Base-by-base conservation (phyloP, 2,797 vertebrate genomes). In the Danio kyathit region DNA sequence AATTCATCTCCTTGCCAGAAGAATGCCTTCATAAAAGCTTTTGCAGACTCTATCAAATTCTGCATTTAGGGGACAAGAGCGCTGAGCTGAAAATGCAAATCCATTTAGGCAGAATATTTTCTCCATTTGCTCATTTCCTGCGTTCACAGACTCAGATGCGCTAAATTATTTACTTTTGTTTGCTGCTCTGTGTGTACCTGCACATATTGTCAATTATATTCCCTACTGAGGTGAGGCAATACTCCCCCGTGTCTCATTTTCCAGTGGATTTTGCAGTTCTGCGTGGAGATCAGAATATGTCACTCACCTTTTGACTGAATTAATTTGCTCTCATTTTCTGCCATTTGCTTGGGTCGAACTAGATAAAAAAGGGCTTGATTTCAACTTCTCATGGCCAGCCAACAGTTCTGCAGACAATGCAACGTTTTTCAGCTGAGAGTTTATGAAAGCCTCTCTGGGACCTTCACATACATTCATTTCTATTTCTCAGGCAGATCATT, bases 51-150 rank as follows among this genome's bases (percentile, higher is more conserved):
- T 87, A 84, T 89, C 91, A 89, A 89, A 87, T 85, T 78, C 88
- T 85, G 88, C 90, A 88, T 88, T 91, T 88, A 88, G 81, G 66
- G 84, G 83, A 84, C 87, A 88, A 82, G 87, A 85, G 87, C 86
- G 73, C 91, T 89, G 89, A 90, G 57, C 29, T 88, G 88, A 90
- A 88, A 90, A 91, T 88, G 89, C 87, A 88, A 93, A 91, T 88
- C 85, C 78, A 89, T 91, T 90, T 91, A 89, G 81, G 86, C 86
- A n/a, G 90, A 86, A 88, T 88, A 88, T 88, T 89, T 90, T 90
- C 91, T 90, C 91, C 87, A 92, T 92, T 91, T 61, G 46, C 59
- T 90, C 86, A 84, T 84, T 90, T 88, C 85, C 87, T 88, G 84
- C 57, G 44, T 64, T 70, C 72, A 67, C 66, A 38, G 57, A 29